Evolutionary conservation across 2,888 invertebrate genomes (phyloP).

Genomic region (Papilio protenor): DNA sequence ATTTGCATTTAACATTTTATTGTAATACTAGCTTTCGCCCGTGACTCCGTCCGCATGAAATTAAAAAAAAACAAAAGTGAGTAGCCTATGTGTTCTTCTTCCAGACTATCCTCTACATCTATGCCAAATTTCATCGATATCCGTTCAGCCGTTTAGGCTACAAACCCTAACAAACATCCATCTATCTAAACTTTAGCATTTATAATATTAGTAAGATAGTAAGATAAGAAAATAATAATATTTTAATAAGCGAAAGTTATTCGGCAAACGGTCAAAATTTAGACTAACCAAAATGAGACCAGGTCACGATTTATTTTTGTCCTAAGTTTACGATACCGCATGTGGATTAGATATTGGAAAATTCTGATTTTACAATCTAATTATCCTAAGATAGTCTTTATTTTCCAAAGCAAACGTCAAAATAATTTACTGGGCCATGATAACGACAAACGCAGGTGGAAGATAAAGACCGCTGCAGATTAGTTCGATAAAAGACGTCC

Average conservation of each 20-base stretch:
- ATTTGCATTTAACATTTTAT: background rate
- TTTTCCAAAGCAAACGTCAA: slow-evolving; percentile 63
- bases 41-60: too few relatives aligned
- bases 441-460: slow-evolving; percentile 60
- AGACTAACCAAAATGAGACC: slow-evolving; percentile 48
- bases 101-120: too few relatives aligned
- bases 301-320: slow-evolving; percentile 60
- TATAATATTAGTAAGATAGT: too few relatives aligned
- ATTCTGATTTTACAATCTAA: slow-evolving; percentile 48
- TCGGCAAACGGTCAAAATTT: slow-evolving; percentile 31
- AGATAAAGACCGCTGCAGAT: slow-evolving; percentile 71
- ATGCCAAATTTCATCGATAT: too few relatives aligned
- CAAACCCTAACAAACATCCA: too few relatives aligned
- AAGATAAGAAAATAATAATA: background rate
- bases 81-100: too few relatives aligned
- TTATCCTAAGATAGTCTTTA: slow-evolving; percentile 49
- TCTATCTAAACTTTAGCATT: too few relatives aligned
- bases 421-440: slow-evolving; percentile 73
- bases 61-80: too few relatives aligned
- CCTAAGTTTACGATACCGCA: slow-evolving; percentile 46
- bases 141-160: too few relatives aligned
- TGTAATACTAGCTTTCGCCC: too few relatives aligned
- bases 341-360: slow-evolving; percentile 48
- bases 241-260: slow-evolving; percentile 21
- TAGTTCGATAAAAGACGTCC: slow-evolving; percentile 69